Evolutionary conservation across 2,888 invertebrate species (phyloP).

Genomic region (Patella caerulea): DNA sequence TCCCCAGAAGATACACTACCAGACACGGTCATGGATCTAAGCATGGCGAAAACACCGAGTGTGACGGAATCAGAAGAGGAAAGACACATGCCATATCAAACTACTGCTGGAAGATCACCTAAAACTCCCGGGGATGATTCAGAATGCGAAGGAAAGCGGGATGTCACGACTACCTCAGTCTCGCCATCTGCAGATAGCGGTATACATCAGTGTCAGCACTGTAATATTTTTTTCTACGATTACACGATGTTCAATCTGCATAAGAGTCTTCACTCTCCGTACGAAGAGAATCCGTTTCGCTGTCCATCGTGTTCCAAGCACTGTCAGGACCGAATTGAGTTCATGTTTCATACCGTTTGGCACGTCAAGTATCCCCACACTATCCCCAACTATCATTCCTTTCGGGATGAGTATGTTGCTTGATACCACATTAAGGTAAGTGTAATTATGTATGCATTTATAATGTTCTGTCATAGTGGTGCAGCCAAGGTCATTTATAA

Average conservation of each 20-base stretch:
- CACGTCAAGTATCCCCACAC: conserved; percentile 66
- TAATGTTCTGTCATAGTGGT: too few species aligned
- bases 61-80: conserved; percentile 52
- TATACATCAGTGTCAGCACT: conserved; percentile 63
- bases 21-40: conserved; percentile 60
- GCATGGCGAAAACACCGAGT: conserved; percentile 58
- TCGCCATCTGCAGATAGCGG: conserved; percentile 60
- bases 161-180: conserved; percentile 59
- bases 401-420: conserved; percentile 43
- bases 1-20: not conserved
- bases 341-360: conserved; percentile 67
- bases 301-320: conserved; percentile 63
- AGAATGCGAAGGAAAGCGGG: conserved; percentile 57
- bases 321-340: conserved; percentile 65
- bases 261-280: conserved; percentile 62
- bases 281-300: conserved; percentile 59
- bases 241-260: conserved; percentile 66
- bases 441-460: too few species aligned
- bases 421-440: not conserved
- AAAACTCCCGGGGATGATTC: conserved; percentile 54
- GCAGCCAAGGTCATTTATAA: too few species aligned
- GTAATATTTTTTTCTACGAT: conserved; percentile 64
- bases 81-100: conserved; percentile 35
- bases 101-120: conserved; percentile 33
- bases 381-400: conserved; percentile 64